Percentiles rank a stretch among this genome's conserved stretches.
Evolutionary conservation across 2,888 invertebrate species (phyloP).

Genomic region (Diaphora mendica): DNA sequence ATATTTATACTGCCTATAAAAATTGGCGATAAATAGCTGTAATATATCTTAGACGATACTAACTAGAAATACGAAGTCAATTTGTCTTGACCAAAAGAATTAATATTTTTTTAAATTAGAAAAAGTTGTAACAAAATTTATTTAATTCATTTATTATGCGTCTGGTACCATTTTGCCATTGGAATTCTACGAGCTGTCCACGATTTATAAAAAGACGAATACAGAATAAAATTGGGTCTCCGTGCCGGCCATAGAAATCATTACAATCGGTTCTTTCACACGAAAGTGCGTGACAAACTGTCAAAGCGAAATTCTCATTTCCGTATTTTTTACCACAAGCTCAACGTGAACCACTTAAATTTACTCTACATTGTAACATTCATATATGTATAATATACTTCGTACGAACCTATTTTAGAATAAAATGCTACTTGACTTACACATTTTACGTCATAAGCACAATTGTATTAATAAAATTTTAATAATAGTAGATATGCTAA

Average conservation of each 20-base stretch:
- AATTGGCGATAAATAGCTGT: too few species aligned
- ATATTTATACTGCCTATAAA: neutral
- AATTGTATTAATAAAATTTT: neutral
- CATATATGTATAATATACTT: too few species aligned
- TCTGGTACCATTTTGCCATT: neutral
- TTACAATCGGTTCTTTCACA: conserved; percentile 30
- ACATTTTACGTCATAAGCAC: neutral
- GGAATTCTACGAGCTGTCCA: neutral
- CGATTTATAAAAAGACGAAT: neutral
- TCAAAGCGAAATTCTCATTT: conserved; percentile 26
- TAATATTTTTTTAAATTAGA: conserved; percentile 44
- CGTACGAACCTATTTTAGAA: neutral
- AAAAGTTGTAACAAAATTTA: conserved; percentile 20
- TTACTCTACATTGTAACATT: neutral
- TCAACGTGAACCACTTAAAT: neutral
- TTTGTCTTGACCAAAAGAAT: conserved; percentile 52
- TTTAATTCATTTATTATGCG: conserved; percentile 12
- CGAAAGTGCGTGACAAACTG: conserved; percentile 33
- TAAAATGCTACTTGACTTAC: neutral
- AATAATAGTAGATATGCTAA: neutral
- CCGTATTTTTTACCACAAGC: conserved; percentile 27
- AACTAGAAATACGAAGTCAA: conserved; percentile 37
- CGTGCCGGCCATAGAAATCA: conserved; percentile 25
- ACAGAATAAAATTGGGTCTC: conserved; percentile 21
- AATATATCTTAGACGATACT: conserved; percentile 17